Conservation (phyloP, 2,113 vertebrate genomes). For the Oxyura jamaicensis region DNA sequence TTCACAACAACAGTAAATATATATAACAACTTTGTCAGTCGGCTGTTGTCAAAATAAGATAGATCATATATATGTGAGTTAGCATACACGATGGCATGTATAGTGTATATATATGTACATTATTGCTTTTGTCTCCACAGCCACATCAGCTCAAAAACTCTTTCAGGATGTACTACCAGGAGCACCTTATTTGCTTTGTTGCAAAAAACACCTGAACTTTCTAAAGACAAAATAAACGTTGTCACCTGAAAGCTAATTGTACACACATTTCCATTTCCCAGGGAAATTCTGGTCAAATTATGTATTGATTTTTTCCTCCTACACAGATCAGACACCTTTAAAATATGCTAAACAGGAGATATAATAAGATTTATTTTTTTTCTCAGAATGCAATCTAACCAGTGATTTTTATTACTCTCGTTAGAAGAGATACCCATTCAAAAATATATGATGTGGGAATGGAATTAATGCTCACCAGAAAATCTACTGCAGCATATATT, state of each 20-base stretch:
- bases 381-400: background rate
- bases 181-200: background rate
- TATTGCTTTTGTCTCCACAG: background rate
- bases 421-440: background rate
- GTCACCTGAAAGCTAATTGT: background rate
- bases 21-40: background rate
- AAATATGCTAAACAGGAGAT: background rate
- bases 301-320: background rate
- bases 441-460: background rate
- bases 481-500: background rate
- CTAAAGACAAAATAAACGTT: background rate
- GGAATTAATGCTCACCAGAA: background rate
- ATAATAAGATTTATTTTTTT: background rate
- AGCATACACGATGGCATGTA: background rate
- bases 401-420: background rate
- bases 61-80: background rate
- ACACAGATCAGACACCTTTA: background rate
- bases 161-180: background rate
- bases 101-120: fast-evolving
- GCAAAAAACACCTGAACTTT: background rate
- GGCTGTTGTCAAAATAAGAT: background rate
- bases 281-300: background rate
- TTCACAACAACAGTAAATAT: background rate
- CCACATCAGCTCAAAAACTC: background rate
- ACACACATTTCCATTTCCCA: background rate